These are phyloP conservation scores for Hippoglossus hippoglossus DNA, from an alignment of 2,797 vertebrate species.

Conservation along the genomic window DNA sequence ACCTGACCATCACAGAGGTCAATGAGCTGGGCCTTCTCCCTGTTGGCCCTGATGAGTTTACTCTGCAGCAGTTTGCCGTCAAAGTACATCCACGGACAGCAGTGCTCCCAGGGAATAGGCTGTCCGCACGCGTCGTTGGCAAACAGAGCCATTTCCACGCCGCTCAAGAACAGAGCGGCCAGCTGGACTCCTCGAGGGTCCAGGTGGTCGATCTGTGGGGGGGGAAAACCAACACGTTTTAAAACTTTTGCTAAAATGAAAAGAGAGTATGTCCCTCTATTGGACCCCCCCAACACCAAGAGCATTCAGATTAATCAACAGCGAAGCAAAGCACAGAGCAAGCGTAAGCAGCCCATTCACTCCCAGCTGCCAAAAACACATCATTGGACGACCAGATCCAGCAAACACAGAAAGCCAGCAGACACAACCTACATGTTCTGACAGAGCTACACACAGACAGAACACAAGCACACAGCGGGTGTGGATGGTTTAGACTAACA, in stretches of 20 bases:
- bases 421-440: constrained; percentile 42
- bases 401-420: constrained; percentile 57
- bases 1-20: constrained; percentile 99
- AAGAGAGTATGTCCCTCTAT: background rate
- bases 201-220: constrained; percentile 92
- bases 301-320: constrained; percentile 37
- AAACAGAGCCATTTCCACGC: constrained; percentile 96
- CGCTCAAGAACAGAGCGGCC: constrained; percentile 96
- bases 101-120: constrained; percentile 96
- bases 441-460: constrained; percentile 53
- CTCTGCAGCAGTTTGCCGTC: constrained; percentile 97
- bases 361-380: constrained; percentile 32
- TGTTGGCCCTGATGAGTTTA: constrained; percentile 92
- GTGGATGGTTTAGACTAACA: constrained; percentile 68
- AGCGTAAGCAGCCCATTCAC: constrained; percentile 50
- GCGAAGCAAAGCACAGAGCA: constrained; percentile 61
- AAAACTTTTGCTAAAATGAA: background rate
- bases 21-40: constrained; percentile 94
- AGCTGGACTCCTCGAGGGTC: constrained; percentile 94
- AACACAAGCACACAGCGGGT: constrained; percentile 45
- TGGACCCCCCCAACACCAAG: background rate
- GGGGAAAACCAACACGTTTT: constrained; percentile 22
- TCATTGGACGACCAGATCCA: constrained; percentile 24
- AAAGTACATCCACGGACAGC: constrained; percentile 99
- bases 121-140: constrained; percentile 95